Evolutionary conservation across 1,140 invertebrate genomes (phyloP).

Genomic region (Helicoverpa zea): DNA sequence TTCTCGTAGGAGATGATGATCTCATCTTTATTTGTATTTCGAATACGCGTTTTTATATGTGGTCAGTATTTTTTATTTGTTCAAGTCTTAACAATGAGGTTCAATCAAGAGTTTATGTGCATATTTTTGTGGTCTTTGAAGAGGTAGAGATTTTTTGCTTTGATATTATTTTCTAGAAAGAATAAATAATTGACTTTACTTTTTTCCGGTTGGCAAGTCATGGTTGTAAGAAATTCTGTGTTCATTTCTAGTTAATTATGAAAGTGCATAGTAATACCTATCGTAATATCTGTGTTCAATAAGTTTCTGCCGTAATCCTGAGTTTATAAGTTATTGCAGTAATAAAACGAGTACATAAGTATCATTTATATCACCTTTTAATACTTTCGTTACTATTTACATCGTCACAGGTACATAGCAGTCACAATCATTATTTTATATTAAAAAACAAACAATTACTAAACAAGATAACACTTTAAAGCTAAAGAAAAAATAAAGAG

Average conservation of each 20-base stretch:
- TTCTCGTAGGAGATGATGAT: background rate
- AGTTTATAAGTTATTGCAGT: background rate
- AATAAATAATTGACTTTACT: background rate
- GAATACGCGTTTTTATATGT: background rate
- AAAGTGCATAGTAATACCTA: constrained; percentile 1
- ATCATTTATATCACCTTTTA: constrained; percentile 71
- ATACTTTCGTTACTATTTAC: constrained; percentile 84
- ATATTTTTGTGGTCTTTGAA: too few species aligned
- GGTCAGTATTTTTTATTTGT: background rate
- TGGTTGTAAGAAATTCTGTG: background rate
- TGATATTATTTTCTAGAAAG: background rate
- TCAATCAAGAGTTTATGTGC: too few species aligned
- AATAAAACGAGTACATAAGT: constrained; percentile 43
- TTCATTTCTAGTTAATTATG: background rate
- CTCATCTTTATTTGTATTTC: background rate
- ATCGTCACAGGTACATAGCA: constrained; percentile 67
- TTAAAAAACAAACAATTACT: constrained; percentile 75
- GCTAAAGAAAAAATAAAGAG: constrained; percentile 84
- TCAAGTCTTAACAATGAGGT: background rate
- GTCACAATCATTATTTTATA: constrained; percentile 61
- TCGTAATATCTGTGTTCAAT: background rate
- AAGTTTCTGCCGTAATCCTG: background rate
- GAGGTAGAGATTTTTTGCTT: too few species aligned
- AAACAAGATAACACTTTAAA: constrained; percentile 86
- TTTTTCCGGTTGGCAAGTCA: background rate